Evolutionary conservation across 2,888 invertebrate species (phyloP).

Genomic region (Athrips mouffetella): DNA sequence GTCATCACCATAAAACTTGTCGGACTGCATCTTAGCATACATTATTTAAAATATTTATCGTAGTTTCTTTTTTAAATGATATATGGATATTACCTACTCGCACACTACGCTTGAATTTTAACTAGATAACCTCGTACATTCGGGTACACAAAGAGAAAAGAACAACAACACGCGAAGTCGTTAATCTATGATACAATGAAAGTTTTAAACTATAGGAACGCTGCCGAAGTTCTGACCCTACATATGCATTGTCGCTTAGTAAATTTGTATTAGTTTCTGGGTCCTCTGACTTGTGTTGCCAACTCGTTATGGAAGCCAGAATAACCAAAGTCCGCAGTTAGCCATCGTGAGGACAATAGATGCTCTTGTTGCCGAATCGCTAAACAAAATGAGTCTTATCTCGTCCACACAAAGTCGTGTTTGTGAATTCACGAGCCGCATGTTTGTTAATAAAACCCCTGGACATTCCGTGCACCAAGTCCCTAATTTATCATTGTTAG

Average conservation of each 20-base stretch:
- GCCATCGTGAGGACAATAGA: constrained; percentile 20
- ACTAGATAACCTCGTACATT: neutral
- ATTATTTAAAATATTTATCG: constrained; percentile 1
- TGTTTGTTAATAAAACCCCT: constrained; percentile 63
- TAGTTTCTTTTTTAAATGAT: neutral
- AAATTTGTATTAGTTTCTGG: constrained; percentile 31
- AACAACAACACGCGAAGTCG: constrained; percentile 4
- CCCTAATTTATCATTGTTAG: constrained; percentile 71
- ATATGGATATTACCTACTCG: neutral
- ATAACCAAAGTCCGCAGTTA: constrained; percentile 34
- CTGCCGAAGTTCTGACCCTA: constrained; percentile 24
- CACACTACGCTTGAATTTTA: neutral
- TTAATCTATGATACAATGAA: constrained; percentile 11
- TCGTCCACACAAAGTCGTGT: constrained; percentile 46
- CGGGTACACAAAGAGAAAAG: constrained; percentile 1
- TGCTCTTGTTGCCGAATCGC: constrained; percentile 24
- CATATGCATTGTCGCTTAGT: constrained; percentile 35
- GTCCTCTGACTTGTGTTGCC: constrained; percentile 32
- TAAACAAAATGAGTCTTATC: constrained; percentile 33
- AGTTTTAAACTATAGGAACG: constrained; percentile 13
- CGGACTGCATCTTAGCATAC: constrained; percentile 1
- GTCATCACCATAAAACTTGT: constrained; percentile 9
- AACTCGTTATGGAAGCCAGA: constrained; percentile 40
- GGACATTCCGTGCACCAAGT: constrained; percentile 54
- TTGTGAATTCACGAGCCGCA: constrained; percentile 45